Evolutionary conservation across 2,113 vertebrate species (phyloP).

Genomic region (Nerophis lumbriciformis): DNA sequence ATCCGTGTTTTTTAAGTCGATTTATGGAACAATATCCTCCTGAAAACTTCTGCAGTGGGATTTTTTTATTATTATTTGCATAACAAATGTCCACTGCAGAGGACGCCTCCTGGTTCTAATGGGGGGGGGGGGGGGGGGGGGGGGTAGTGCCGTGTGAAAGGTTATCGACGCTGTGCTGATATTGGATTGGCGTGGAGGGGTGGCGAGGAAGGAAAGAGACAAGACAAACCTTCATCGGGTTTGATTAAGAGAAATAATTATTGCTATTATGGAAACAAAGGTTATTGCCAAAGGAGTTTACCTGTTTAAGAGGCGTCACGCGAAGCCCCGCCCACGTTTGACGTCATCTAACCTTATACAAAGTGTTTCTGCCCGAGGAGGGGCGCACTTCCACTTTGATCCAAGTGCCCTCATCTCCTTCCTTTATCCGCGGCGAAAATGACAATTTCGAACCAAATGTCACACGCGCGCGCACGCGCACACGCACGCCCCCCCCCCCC

Average conservation of each 20-base stretch:
- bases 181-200: constrained; percentile 18
- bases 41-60: too few species aligned
- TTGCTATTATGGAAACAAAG: constrained; percentile 48
- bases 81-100: too few species aligned
- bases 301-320: constrained; percentile 30
- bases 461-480: background rate
- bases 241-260: constrained; percentile 5
- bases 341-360: constrained; percentile 49
- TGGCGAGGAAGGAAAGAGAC: background rate
- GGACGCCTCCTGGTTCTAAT: too few species aligned
- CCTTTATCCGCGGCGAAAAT: constrained; percentile 50
- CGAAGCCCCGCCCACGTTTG: constrained; percentile 41
- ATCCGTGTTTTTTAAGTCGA: too few species aligned
- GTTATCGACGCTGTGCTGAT: constrained; percentile 44
- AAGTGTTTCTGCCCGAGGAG: constrained; percentile 34
- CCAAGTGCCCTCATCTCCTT: constrained; percentile 44
- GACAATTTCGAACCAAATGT: constrained; percentile 42
- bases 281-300: constrained; percentile 42
- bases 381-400: constrained; percentile 53
- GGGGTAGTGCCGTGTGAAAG: constrained; percentile 23
- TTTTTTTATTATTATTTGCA: too few species aligned
- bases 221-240: constrained; percentile 33
- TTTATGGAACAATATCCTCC: too few species aligned
- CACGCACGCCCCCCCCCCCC: background rate
- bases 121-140: too few species aligned